Evolutionary conservation across 1,140 invertebrate species (phyloP).

Genomic region (Subanguina moxae): DNA sequence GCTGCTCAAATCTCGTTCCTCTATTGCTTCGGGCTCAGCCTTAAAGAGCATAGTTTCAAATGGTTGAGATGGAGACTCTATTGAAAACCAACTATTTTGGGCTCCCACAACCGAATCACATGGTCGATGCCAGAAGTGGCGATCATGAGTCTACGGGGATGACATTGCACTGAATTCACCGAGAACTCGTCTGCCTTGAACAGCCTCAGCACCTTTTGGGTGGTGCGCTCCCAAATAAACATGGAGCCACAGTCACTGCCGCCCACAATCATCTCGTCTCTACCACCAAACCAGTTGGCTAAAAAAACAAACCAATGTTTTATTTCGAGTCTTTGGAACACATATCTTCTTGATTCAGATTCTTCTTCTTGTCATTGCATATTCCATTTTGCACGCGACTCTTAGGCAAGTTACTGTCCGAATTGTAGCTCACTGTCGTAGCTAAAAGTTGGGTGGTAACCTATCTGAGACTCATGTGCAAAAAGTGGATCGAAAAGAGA

Average conservation of each 20-base stretch:
- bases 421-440: too few relatives aligned
- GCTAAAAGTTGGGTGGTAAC: too few relatives aligned
- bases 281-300: slow-evolving; percentile 28
- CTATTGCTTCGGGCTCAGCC: slow-evolving; percentile 12
- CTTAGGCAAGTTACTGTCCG: too few relatives aligned
- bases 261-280: slow-evolving; percentile 33
- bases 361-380: too few relatives aligned
- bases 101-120: slow-evolving; percentile 32
- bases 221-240: slow-evolving; percentile 34
- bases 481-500: too few relatives aligned
- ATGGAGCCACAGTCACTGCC: slow-evolving; percentile 37
- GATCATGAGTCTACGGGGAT: slow-evolving; percentile 20
- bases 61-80: too few relatives aligned
- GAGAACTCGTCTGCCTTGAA: slow-evolving; percentile 34
- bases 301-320: slow-evolving; percentile 1
- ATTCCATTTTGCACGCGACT: too few relatives aligned
- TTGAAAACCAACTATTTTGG: slow-evolving; percentile 1
- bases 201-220: slow-evolving; percentile 12
- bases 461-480: too few relatives aligned
- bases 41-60: too few relatives aligned
- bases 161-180: slow-evolving; percentile 29
- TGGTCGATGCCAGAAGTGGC: slow-evolving; percentile 36
- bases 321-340: too few relatives aligned
- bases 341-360: too few relatives aligned
- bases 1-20: slow-evolving; percentile 17